Evolutionary conservation across 2,888 invertebrate species (phyloP), one percentile per base, ranked within the genome.

Genomic region (Phengaris alcon): DNA sequence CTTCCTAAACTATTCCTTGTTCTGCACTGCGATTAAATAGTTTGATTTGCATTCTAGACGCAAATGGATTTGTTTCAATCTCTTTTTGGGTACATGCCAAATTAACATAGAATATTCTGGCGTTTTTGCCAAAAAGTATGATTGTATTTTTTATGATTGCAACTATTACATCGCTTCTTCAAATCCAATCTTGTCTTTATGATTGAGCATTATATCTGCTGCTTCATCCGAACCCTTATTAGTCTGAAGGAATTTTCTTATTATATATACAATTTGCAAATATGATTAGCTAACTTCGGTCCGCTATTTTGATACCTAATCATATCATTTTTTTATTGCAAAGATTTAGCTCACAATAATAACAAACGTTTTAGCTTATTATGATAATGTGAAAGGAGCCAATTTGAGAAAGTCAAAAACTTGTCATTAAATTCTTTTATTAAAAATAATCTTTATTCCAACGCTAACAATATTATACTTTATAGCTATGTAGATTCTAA

Each of bases 1-100:
- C 88, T 89, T 91, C 90, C 88, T 88, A 87, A 90, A 91, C 90
- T 91, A 91, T 89, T 87, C 88, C 86, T 88, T 89, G 86, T 83
- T 83, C 77, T 84, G 77, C 83, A 87, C 79, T 70, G 74, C 80
- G 80, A 79, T 82, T 78, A 77, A 77, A 78, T 76, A 77, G 78
- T 79, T 81, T 81, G 81, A 80, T 78, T 75, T 77, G 76, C 79
- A 76, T 75, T 75, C 78, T 78, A 57, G 77, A 76, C 76, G 74
- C 77, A 77, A 79, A 80, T 79, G 78, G 79, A 78, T 80, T 79
- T 79, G 77, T 79, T 80, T 80, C 80, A 78, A 79, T 78, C 77
- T 75, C 76, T 77, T 77, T 79, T 76, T 80, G 80, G 80, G 75
- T 57, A 73, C 54, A 72, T 73, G 80, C 79, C 79, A 80, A 80